phyloP scores from a whole-genome alignment of 1,140 invertebrate genomes.

The Homalodisca vitripennis region DNA sequence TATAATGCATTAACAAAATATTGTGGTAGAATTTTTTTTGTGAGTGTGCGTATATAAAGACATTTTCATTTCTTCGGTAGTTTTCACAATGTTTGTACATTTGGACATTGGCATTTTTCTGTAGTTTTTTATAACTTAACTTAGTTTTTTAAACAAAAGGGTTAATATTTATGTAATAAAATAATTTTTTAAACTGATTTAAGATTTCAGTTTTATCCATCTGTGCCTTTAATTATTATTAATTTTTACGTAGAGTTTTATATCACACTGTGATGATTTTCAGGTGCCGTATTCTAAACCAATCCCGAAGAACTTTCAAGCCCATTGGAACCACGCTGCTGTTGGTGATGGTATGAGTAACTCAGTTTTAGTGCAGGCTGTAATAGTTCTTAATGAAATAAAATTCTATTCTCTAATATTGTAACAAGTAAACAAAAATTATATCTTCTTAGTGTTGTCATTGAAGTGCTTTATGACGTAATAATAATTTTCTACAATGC shows the following conservation, averaged over 20 bases:
- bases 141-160: not conserved
- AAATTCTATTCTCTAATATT: not conserved
- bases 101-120: too few species aligned
- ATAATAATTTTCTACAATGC: not conserved
- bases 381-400: not conserved
- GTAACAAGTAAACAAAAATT: not conserved
- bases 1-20: too few species aligned
- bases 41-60: too few species aligned
- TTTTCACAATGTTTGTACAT: too few species aligned
- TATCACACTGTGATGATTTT: too few species aligned
- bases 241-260: not conserved
- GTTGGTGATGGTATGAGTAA: constrained; percentile 38
- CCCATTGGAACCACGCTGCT: constrained; percentile 88
- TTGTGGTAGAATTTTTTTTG: too few species aligned
- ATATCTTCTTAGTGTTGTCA: not conserved
- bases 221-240: not conserved
- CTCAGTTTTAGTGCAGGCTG: not conserved
- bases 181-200: not conserved
- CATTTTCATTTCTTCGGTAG: too few species aligned
- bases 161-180: not conserved
- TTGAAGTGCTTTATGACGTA: not conserved
- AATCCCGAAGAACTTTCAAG: constrained; percentile 93
- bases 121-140: not conserved
- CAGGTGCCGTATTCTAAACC: constrained; percentile 88
- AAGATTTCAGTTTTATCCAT: not conserved